A percentile compares a stretch with the other conserved stretches of the same genome.
Evolutionary conservation across 1,140 invertebrate species (phyloP).

Genomic region (Drosophila oshimai): DNA sequence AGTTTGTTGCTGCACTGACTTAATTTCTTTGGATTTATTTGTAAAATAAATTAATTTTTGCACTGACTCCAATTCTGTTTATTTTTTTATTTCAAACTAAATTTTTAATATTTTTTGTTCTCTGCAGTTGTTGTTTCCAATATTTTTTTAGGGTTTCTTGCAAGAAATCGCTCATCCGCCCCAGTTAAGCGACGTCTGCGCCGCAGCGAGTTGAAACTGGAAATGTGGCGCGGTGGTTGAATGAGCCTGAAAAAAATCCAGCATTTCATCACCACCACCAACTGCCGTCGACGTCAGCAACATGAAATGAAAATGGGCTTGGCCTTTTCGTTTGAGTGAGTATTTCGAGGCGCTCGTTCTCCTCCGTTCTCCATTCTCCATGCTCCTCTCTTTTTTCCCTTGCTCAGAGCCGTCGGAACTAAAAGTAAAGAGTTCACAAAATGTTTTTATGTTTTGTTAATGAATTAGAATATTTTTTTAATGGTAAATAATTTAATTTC

Average conservation of each 20-base stretch:
- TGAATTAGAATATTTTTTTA: neutral
- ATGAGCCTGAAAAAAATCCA: conserved; percentile 51
- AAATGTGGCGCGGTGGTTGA: conserved; percentile 70
- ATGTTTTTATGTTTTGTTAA: neutral
- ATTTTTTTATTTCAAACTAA: neutral
- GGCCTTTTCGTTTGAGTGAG: conserved; percentile 60
- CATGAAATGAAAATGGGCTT: conserved; percentile 60
- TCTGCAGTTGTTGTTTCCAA: neutral
- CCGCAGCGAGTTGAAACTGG: conserved; percentile 53
- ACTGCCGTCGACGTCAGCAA: conserved; percentile 7
- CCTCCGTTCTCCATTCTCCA: conserved; percentile 7
- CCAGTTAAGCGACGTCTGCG: conserved; percentile 59
- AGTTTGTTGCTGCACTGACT: neutral
- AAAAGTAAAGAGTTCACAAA: neutral
- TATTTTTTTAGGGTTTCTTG: neutral
- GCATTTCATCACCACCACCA: conserved; percentile 58
- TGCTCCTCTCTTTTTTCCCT: neutral
- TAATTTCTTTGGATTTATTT: neutral
- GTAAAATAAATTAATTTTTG: neutral
- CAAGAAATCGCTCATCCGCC: conserved; percentile 15
- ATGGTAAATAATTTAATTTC: no score
- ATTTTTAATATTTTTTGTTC: neutral
- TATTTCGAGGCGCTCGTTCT: conserved; percentile 42
- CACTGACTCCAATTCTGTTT: neutral
- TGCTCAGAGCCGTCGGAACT: conserved; percentile 1